phyloP scores from a whole-genome alignment of 1,140 invertebrate species.

The Chionoecetes opilio region DNA sequence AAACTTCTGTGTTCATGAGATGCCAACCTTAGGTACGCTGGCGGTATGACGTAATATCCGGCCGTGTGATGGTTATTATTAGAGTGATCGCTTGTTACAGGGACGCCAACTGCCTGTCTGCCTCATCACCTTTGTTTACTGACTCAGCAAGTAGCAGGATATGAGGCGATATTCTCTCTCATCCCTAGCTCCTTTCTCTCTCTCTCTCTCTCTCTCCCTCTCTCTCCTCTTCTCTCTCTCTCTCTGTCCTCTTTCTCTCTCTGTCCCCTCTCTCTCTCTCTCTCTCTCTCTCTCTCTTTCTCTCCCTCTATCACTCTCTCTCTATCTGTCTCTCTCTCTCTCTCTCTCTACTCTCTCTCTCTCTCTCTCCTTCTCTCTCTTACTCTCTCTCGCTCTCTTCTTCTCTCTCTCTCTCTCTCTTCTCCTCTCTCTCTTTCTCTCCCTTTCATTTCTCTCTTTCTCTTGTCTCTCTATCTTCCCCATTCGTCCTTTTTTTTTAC shows the following conservation, averaged over 20 bases:
- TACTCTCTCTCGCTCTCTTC: not conserved
- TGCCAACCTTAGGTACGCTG: not conserved
- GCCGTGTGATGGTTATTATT: not conserved
- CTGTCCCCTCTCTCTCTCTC: not conserved
- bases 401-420: too few relatives aligned
- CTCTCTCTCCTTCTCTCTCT: not conserved
- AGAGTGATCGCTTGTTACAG: slow-evolving; percentile 11
- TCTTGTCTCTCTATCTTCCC: too few relatives aligned
- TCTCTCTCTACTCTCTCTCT: not conserved
- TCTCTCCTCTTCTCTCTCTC: not conserved
- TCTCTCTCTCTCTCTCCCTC: not conserved
- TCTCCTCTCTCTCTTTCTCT: too few relatives aligned
- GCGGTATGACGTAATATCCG: not conserved
- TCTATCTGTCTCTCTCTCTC: not conserved
- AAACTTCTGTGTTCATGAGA: not conserved
- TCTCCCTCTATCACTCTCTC: not conserved
- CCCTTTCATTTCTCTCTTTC: too few relatives aligned
- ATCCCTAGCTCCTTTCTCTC: not conserved
- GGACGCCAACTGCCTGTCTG: slow-evolving; percentile 1
- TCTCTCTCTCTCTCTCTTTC: not conserved
- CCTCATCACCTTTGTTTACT: slow-evolving; percentile 6
- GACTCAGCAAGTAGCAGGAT: slow-evolving; percentile 6
- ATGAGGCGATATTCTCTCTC: not conserved
- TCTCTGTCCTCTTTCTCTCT: not conserved
- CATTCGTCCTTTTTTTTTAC: too few relatives aligned